These are phyloP conservation scores for Hemibagrus wyckioides DNA, from an alignment of 2,113 vertebrate species.

Conservation along the genomic window DNA sequence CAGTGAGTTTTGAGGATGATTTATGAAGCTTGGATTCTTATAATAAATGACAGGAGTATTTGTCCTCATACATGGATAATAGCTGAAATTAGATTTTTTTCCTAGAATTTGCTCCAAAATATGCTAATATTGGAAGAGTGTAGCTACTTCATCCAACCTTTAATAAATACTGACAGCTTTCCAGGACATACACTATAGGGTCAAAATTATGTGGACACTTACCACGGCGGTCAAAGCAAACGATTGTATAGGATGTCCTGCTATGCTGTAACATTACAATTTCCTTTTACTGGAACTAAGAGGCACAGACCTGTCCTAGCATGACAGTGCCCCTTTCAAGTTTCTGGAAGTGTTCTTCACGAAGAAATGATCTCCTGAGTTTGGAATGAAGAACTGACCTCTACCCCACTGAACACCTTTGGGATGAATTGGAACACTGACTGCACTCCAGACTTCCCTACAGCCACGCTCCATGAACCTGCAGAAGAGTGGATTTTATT, in stretches of 20 bases:
- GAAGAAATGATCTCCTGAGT: not conserved
- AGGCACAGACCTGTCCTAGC: not conserved
- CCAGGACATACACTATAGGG: not conserved
- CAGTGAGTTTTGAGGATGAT: conserved; percentile 51
- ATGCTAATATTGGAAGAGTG: not conserved
- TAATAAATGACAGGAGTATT: conserved; percentile 37
- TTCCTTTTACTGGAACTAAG: not conserved
- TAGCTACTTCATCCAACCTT: not conserved
- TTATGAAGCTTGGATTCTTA: conserved; percentile 54
- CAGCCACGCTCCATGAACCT: too few species aligned
- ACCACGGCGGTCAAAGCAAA: not conserved
- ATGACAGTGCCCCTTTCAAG: not conserved
- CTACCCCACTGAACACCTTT: not conserved
- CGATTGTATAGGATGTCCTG: not conserved
- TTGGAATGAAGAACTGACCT: not conserved
- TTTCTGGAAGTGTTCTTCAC: not conserved
- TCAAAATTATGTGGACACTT: not conserved
- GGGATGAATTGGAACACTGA: not conserved
- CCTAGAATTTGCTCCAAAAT: not conserved
- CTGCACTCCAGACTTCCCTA: not conserved
- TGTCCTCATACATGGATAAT: conserved; percentile 3
- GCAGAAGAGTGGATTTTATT: not conserved
- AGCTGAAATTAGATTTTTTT: not conserved
- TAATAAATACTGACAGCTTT: not conserved
- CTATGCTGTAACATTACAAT: not conserved